Base-by-base conservation (phyloP, 2,888 invertebrate genomes). In the Spialia ferax region DNA sequence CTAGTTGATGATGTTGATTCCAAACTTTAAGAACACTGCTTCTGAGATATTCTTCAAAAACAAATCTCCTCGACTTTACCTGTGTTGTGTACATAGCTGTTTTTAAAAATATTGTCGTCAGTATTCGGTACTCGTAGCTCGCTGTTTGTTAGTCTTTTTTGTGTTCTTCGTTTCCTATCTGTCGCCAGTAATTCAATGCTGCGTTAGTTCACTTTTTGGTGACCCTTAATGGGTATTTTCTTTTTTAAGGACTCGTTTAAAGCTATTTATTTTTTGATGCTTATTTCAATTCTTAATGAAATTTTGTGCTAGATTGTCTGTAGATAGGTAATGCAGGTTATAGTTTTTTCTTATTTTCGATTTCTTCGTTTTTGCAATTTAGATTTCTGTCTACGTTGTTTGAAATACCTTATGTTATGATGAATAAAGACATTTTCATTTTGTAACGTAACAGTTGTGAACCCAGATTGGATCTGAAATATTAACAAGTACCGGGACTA, bases 1-100 rank as follows among this genome's bases (percentile, higher is more conserved):
- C 80, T 88, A 84, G 84, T 60, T 38, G 20, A 29, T 54, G 54
- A 55, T 45, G 45, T 66, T 60, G 32, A 60, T 1, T 52, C 54
- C 45, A 45, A 42, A 35, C 38, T 35, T 8, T 4, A 6, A 15
- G 15, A 52, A 52, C 26, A 18, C 32, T 22, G 32, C 22, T 45
- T 20, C 11, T 13, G 22, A 23, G 15, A 13, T 54, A 54, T 26
- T 59, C 55, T 65, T 78, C 79, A 73, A 79, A 78, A 81, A 81
- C 76, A 75, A 72, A 81, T 80, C 79, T 80, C 82, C 78, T 74
- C 71, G 71, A 72, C 78, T 74, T 62, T 80, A 81, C 45, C 18
- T 80, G 79, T 80, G 77, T 75, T 87, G 80, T 88, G 78, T 84
- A 79, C 75, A 81, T 70, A 87, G 86, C 77, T 89, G 85, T 79